Evolutionary conservation across 2,797 vertebrate genomes (phyloP).

Genomic region (Cossypha niveicapilla): DNA sequence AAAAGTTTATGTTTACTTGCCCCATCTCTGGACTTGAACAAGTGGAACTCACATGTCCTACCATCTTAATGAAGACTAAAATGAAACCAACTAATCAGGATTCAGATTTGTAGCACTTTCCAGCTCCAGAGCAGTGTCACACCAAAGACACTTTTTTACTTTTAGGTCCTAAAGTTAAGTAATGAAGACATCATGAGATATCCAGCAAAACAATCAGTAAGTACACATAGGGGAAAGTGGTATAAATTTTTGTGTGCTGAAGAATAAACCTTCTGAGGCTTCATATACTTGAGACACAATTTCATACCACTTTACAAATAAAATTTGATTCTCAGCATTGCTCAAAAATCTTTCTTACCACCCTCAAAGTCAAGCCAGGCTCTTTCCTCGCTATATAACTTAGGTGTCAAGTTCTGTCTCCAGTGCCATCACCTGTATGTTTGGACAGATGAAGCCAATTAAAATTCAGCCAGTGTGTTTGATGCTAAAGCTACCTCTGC

Average conservation of each 20-base stretch:
- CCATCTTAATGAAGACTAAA: background rate
- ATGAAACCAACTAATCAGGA: background rate
- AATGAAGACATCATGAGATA: background rate
- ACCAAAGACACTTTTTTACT: background rate
- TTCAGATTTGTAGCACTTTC: background rate
- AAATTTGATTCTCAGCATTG: background rate
- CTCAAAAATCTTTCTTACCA: background rate
- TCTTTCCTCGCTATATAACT: background rate
- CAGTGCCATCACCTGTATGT: background rate
- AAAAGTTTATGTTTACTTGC: background rate
- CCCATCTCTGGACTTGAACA: background rate
- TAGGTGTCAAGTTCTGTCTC: background rate
- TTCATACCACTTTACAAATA: background rate
- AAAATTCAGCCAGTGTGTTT: background rate
- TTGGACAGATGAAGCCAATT: conserved; percentile 19
- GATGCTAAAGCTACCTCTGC: background rate
- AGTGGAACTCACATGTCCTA: background rate
- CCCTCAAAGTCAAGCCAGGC: background rate
- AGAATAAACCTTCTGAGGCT: background rate
- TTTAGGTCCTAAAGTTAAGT: background rate
- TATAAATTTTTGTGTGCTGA: background rate
- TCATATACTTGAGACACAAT: background rate
- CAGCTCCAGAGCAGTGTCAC: background rate
- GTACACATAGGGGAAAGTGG: background rate
- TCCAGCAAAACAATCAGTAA: background rate